phyloP scores from a whole-genome alignment of 2,888 invertebrate genomes.

The Hirtodrosophila cameraria region DNA sequence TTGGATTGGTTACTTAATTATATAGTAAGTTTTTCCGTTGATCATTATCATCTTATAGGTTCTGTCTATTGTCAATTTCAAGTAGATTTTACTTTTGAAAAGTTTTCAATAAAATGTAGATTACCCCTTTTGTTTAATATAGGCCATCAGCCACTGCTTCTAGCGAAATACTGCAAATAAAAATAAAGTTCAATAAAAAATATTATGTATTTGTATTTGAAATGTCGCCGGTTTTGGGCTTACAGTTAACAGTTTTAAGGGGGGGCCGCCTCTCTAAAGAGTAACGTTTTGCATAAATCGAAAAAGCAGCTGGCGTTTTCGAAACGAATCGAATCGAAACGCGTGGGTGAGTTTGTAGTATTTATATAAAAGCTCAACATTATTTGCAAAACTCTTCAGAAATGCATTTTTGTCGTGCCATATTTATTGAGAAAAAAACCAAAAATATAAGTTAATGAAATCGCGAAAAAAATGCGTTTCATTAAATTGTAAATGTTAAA shows the following conservation, averaged over 20 bases:
- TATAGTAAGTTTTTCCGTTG: too few relatives aligned
- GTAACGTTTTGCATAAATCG: constrained; percentile 73
- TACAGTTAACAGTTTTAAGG: constrained; percentile 10
- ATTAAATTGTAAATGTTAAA: constrained; percentile 21
- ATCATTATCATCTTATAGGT: too few relatives aligned
- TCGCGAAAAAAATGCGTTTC: constrained; percentile 17
- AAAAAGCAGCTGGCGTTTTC: constrained; percentile 42
- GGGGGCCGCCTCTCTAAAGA: too few relatives aligned
- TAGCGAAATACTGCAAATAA: too few relatives aligned
- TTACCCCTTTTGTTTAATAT: too few relatives aligned
- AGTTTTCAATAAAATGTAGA: too few relatives aligned
- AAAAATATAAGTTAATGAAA: constrained; percentile 9
- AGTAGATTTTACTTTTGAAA: too few relatives aligned
- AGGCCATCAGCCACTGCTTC: too few relatives aligned
- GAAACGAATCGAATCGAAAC: background rate
- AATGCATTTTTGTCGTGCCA: constrained; percentile 40
- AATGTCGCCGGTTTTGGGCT: constrained; percentile 11
- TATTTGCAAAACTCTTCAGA: constrained; percentile 73
- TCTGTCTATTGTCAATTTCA: too few relatives aligned
- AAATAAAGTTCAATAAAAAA: too few relatives aligned
- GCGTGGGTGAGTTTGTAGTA: constrained; percentile 28
- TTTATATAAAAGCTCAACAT: constrained; percentile 66
- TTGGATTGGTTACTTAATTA: too few relatives aligned
- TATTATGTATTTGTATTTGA: too few relatives aligned
- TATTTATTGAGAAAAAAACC: constrained; percentile 2